These are phyloP conservation scores for Amphipoea lucens DNA, from an alignment of 2,888 invertebrate genomes.

Conservation along the genomic window DNA sequence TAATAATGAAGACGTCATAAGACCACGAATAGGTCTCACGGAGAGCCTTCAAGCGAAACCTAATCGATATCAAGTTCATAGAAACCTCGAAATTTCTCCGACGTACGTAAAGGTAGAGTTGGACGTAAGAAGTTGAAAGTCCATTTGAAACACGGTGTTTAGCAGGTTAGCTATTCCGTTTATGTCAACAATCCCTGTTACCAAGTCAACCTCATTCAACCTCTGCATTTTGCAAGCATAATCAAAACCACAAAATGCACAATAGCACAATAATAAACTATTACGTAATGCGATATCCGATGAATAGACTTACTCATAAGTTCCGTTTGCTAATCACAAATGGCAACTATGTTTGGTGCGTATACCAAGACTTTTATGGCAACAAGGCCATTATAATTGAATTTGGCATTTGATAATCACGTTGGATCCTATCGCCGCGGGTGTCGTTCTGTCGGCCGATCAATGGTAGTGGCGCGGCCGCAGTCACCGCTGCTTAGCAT, in stretches of 20 bases:
- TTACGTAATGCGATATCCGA: conserved; percentile 56
- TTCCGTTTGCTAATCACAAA: conserved; percentile 63
- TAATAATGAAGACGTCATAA: neutral
- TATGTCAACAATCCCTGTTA: conserved; percentile 55
- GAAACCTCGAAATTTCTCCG: conserved; percentile 36
- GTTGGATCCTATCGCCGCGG: conserved; percentile 40
- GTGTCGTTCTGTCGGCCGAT: conserved; percentile 51
- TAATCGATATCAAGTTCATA: conserved; percentile 12
- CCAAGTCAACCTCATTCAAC: conserved; percentile 60
- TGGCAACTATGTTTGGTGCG: conserved; percentile 57
- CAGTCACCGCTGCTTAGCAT: conserved; percentile 81
- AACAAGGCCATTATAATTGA: conserved; percentile 65
- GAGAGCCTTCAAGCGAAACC: conserved; percentile 5
- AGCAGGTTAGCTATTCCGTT: conserved; percentile 34
- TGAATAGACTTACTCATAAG: conserved; percentile 57
- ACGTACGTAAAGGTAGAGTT: conserved; percentile 8
- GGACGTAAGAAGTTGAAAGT: conserved; percentile 56
- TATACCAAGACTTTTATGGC: conserved; percentile 61
- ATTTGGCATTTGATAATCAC: conserved; percentile 68
- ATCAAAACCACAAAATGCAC: conserved; percentile 59
- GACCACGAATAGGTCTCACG: neutral
- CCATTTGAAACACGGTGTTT: conserved; percentile 59
- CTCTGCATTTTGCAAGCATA: conserved; percentile 36
- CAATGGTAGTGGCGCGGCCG: conserved; percentile 60
- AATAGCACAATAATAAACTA: conserved; percentile 59